Evolutionary conservation across 2,888 invertebrate species (phyloP).

Genomic region (Gari tellinella): DNA sequence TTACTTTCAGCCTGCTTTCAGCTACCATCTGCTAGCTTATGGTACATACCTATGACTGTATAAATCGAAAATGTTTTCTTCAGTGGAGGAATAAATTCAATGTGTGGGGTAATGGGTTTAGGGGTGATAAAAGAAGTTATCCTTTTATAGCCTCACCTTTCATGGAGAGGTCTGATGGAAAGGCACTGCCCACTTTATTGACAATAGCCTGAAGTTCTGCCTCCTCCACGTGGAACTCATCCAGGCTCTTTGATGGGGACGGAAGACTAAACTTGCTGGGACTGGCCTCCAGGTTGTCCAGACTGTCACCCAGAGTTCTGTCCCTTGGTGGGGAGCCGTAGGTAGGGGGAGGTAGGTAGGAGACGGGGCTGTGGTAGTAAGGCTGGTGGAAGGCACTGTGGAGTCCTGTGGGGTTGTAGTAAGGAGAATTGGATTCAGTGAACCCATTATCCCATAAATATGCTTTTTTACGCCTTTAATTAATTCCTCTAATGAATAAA

Average conservation of each 20-base stretch:
- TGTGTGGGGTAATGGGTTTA: too few relatives aligned
- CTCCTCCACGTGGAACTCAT: slow-evolving; percentile 70
- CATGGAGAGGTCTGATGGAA: slow-evolving; percentile 65
- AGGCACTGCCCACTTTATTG: slow-evolving; percentile 63
- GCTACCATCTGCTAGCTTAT: too few relatives aligned
- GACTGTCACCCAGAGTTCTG: slow-evolving; percentile 56
- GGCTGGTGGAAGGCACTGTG: slow-evolving; percentile 34
- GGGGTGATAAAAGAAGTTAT: neutral
- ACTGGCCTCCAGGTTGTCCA: slow-evolving; percentile 63
- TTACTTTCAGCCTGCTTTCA: too few relatives aligned
- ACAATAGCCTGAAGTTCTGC: slow-evolving; percentile 70
- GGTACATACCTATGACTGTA: too few relatives aligned
- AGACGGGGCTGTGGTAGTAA: slow-evolving; percentile 26
- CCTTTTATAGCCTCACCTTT: slow-evolving; percentile 41
- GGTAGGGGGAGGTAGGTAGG: slow-evolving; percentile 6
- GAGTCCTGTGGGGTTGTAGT: slow-evolving; percentile 39
- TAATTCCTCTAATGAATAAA: too few relatives aligned
- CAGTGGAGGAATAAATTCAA: too few relatives aligned
- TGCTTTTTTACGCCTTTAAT: too few relatives aligned
- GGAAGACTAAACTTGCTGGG: slow-evolving; percentile 71
- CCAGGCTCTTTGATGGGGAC: slow-evolving; percentile 64
- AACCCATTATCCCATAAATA: too few relatives aligned
- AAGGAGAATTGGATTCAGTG: too few relatives aligned
- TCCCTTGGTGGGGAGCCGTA: slow-evolving; percentile 31
- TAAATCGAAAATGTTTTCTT: too few relatives aligned